Conservation (phyloP, 2,888 invertebrate species). For the Molorchus minor region DNA sequence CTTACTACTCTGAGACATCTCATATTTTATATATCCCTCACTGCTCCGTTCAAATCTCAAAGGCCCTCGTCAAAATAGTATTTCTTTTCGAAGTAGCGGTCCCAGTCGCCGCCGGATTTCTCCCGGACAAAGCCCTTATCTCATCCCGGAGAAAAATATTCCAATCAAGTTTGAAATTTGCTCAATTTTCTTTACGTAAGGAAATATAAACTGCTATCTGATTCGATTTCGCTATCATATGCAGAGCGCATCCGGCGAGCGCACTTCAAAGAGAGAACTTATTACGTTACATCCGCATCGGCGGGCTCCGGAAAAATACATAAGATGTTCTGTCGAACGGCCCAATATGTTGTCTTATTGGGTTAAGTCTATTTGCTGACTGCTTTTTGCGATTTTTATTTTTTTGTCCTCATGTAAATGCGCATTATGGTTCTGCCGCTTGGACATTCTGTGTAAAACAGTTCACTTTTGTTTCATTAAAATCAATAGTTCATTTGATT, state of each 20-base stretch:
- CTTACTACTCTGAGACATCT: too few species aligned
- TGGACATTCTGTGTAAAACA: background rate
- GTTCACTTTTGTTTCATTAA: background rate
- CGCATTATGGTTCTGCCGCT: too few species aligned
- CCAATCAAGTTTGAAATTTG: slow-evolving; percentile 50
- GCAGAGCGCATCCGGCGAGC: slow-evolving; percentile 52
- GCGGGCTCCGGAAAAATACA: slow-evolving; percentile 49
- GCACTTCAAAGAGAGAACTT: slow-evolving; percentile 52
- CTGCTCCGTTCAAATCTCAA: too few species aligned
- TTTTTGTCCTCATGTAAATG: too few species aligned
- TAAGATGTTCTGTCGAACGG: slow-evolving; percentile 47
- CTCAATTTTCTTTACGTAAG: slow-evolving; percentile 54
- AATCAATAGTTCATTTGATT: background rate
- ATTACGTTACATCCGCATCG: slow-evolving; percentile 51
- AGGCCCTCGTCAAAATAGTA: background rate
- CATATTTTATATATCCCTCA: too few species aligned
- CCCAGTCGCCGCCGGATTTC: background rate
- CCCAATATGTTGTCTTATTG: slow-evolving; percentile 45
- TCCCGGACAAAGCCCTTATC: slow-evolving; percentile 22
- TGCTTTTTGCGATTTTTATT: slow-evolving; percentile 18
- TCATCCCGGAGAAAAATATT: slow-evolving; percentile 35
- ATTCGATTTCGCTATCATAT: slow-evolving; percentile 61
- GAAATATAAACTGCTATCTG: slow-evolving; percentile 58
- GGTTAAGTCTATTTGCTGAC: slow-evolving; percentile 41
- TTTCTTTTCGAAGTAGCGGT: background rate